Base-by-base conservation (phyloP, 30 jellyfish, hydroid and myxozoan species). In the Morbakka virulenta region DNA sequence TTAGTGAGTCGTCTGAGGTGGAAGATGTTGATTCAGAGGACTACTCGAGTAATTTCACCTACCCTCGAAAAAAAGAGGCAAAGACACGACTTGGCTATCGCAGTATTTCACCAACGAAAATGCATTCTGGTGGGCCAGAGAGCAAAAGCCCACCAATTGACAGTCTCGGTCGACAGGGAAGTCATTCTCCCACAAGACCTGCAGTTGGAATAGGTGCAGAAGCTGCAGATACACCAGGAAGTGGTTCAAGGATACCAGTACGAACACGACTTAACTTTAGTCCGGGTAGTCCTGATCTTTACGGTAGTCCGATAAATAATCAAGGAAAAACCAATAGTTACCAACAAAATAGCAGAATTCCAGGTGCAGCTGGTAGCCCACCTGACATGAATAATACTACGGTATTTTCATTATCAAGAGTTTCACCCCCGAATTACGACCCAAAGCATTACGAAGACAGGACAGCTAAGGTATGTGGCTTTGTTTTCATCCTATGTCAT, bases 381-480 rank as follows among this genome's bases (percentile, higher is more conserved):
- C 41, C 73, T 17, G 64, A 57, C 20, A 20, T 63, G 12, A 64
- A 74, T 20, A 62, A 12, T 3, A 62, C 74, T 6, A 31, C 67
- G 20, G 28, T 26, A 29, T 21, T 69, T 2, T 47, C 83, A 0
- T 26, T 51, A 20, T 71, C 83, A 17, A 32, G 50, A 2, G 79
- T 71, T 50, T 36, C 71, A 9, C 77, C 87, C 1, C 75, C 85
- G 0, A 91, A 67, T 0, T 89, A 89, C 67, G 88, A 89, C 67
- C 97, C 97, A 14, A 89, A 61, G 70, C 96, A 73, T 31, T 91
- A 91, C 73, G 95, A 91, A 53, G 96, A 84, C 50, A 63, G 48
- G 93, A 85, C 71, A 75, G 33, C 24, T 2, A 2, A 3, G 23
- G 12, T 9, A 24, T 61, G 24, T 25, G 72, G 28, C 21, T 25